Evolutionary conservation across 1,140 invertebrate species (phyloP).

Genomic region (Brachionus koreanus): DNA sequence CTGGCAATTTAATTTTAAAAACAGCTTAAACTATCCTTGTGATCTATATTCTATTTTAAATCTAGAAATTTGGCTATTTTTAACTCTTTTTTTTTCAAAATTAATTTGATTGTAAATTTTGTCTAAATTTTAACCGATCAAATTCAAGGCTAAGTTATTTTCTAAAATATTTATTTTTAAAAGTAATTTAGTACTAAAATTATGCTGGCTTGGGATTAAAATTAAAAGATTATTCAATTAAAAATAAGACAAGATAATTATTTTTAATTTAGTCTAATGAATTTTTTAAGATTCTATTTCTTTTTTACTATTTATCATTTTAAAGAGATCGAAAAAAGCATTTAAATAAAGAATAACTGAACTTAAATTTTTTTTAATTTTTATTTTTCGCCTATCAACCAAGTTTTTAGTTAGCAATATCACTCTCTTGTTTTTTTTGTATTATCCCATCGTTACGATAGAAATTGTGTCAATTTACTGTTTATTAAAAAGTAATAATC

Average conservation of each 20-base stretch:
- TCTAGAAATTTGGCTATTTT: neutral
- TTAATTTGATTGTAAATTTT: neutral
- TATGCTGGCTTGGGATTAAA: neutral
- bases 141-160: neutral
- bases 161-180: neutral
- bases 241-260: neutral
- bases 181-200: neutral
- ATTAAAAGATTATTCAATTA: neutral
- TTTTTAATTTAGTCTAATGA: no score
- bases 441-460: no score
- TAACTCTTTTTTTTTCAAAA: neutral
- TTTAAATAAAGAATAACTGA: no score
- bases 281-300: no score
- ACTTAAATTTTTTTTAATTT: no score
- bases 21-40: neutral
- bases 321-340: no score
- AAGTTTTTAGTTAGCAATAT: no score
- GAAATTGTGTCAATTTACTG: no score
- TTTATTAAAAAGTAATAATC: no score
- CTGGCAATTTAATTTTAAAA: neutral
- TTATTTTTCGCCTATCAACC: no score
- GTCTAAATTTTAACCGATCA: neutral
- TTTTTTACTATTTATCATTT: no score
- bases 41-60: neutral
- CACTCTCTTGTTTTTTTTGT: no score